phyloP scores from a whole-genome alignment of 2,797 vertebrate genomes.

The Champsocephalus gunnari region DNA sequence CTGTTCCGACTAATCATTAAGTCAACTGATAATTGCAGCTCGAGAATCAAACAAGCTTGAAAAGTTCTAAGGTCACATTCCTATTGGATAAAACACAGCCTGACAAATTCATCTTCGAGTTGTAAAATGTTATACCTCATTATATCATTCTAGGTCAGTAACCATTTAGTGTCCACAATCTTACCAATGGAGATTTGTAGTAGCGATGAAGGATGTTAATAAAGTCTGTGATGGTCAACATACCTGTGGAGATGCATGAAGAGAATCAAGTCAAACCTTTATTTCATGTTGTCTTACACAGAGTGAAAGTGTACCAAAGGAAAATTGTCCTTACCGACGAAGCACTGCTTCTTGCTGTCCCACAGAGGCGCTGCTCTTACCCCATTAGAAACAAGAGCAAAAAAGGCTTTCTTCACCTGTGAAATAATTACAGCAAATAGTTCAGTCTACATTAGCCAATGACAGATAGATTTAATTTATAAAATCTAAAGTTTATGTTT shows the following conservation, averaged over 20 bases:
- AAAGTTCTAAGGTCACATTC: neutral
- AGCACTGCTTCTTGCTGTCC: slow-evolving; percentile 98
- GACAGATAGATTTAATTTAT: neutral
- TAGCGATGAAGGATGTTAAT: slow-evolving; percentile 98
- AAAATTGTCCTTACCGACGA: slow-evolving; percentile 89
- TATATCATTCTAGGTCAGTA: neutral
- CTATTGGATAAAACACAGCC: neutral
- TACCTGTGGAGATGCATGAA: slow-evolving; percentile 81
- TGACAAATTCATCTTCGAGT: slow-evolving; percentile 6
- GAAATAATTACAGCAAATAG: neutral
- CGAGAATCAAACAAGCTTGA: neutral
- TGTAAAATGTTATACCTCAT: neutral
- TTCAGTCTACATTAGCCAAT: neutral
- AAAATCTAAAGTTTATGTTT: slow-evolving; percentile 26
- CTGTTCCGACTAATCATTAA: no score
- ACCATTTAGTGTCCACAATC: slow-evolving; percentile 27
- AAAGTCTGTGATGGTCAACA: slow-evolving; percentile 99
- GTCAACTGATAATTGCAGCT: no score
- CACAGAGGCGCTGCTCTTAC: slow-evolving; percentile 96
- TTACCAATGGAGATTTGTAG: slow-evolving; percentile 98
- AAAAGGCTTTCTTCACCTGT: slow-evolving; percentile 99
- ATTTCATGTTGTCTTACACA: neutral
- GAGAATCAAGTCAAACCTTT: neutral
- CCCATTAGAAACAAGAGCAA: slow-evolving; percentile 96
- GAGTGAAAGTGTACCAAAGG: neutral